These are phyloP conservation scores for Fistularia tabacaria DNA, from an alignment of 2,797 vertebrate species.

Conservation along the genomic window DNA sequence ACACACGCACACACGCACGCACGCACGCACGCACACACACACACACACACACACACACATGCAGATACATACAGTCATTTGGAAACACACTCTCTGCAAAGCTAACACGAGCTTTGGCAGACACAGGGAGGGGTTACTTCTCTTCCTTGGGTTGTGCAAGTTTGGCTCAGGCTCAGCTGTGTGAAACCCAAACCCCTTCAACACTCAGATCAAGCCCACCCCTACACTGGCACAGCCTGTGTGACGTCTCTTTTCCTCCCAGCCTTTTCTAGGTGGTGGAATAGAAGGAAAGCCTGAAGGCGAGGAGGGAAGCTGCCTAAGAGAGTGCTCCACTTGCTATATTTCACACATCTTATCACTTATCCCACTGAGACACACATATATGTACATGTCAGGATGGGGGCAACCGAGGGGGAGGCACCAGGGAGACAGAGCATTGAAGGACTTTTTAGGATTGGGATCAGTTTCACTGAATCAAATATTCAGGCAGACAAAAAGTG, in stretches of 20 bases:
- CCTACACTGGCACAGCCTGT: slow-evolving; percentile 13
- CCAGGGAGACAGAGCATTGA: slow-evolving; percentile 18
- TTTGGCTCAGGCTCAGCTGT: slow-evolving; percentile 25
- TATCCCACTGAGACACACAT: slow-evolving; percentile 38
- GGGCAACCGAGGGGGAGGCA: slow-evolving; percentile 31
- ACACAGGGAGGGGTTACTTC: slow-evolving; percentile 29
- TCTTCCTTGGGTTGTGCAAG: slow-evolving; percentile 22
- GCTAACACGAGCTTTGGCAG: slow-evolving; percentile 23
- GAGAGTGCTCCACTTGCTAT: slow-evolving; percentile 52
- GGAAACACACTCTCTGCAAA: slow-evolving; percentile 14
- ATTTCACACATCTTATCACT: slow-evolving; percentile 59
- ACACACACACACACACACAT: slow-evolving; percentile 8
- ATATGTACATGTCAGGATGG: slow-evolving; percentile 32
- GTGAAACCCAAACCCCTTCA: slow-evolving; percentile 23
- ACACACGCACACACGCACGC: too few relatives aligned
- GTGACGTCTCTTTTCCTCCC: slow-evolving; percentile 19
- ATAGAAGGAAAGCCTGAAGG: slow-evolving; percentile 37
- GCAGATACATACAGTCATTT: neutral
- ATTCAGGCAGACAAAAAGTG: too few relatives aligned
- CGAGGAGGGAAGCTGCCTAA: slow-evolving; percentile 20
- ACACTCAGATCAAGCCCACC: slow-evolving; percentile 14
- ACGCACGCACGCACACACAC: slow-evolving; percentile 9
- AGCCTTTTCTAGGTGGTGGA: slow-evolving; percentile 19
- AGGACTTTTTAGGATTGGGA: slow-evolving; percentile 5
- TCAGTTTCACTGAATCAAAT: too few relatives aligned